phyloP scores from a whole-genome alignment of 1,140 invertebrate species.

The Heterodera schachtii region DNA sequence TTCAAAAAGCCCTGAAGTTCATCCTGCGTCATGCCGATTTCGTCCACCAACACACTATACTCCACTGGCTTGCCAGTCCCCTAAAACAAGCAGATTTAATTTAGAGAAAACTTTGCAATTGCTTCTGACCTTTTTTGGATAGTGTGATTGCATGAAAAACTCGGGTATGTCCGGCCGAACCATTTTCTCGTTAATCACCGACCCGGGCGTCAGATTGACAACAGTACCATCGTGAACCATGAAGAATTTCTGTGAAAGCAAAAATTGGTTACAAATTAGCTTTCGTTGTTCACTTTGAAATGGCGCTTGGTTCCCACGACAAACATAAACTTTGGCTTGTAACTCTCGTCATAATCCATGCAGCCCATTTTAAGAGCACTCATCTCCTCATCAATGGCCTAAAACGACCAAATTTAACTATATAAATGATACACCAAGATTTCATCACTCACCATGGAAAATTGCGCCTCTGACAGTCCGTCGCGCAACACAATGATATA shows the following conservation, averaged over 20 bases:
- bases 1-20: slow-evolving; percentile 43
- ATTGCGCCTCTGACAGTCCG: slow-evolving; percentile 44
- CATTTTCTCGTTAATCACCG: slow-evolving; percentile 43
- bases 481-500: slow-evolving; percentile 48
- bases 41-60: slow-evolving; percentile 38
- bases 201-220: slow-evolving; percentile 30
- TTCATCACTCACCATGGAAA: slow-evolving; percentile 32
- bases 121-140: slow-evolving; percentile 33
- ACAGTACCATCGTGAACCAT: slow-evolving; percentile 22
- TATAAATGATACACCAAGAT: background rate
- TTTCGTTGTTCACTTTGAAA: slow-evolving; percentile 26
- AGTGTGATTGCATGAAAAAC: slow-evolving; percentile 51
- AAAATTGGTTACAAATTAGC: no score
- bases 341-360: slow-evolving; percentile 32
- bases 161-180: slow-evolving; percentile 38
- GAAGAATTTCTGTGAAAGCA: slow-evolving; percentile 35
- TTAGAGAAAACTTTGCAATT: background rate
- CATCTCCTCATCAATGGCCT: slow-evolving; percentile 46
- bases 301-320: slow-evolving; percentile 47
- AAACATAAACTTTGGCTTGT: slow-evolving; percentile 48
- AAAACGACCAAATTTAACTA: slow-evolving; percentile 18
- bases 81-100: slow-evolving; percentile 13
- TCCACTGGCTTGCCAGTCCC: slow-evolving; percentile 38
- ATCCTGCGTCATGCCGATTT: slow-evolving; percentile 29
- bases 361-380: slow-evolving; percentile 40